Base-by-base conservation (phyloP, 2,113 vertebrate genomes). In the Neodon shergylaensis region DNA sequence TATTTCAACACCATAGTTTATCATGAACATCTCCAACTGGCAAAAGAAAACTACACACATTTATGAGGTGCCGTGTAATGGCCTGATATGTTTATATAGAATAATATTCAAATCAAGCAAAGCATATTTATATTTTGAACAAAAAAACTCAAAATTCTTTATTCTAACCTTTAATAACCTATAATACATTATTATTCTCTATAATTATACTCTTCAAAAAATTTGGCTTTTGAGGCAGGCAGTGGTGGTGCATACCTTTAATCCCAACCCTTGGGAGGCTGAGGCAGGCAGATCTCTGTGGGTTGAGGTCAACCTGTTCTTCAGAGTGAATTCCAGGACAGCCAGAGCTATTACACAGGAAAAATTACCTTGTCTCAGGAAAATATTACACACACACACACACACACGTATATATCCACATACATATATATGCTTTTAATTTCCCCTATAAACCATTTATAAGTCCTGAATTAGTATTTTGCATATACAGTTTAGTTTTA, bases 361-460 rank as follows among this genome's bases (percentile, higher is more conserved):
- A 73, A 73, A 73, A 16, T 16, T 54, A 54, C 19, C 3, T 21
- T 72, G 16, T 72, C 33, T 72, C 36, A 8, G 58, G 58, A 7
- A 58, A 58, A 6, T 58, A n/a, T 54, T 49, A 49, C 49, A 54
- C 52, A 54, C 16, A 58, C 16, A 19, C 54, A 58, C 54, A 58
- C 54, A 58, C 17, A 19, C 16, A 19, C 5, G 19, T 0, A 58
- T 0, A 54, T 1, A 21, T 1, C 2, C 54, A 19, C 54, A 54
- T 16, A 70, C 36, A 17, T 7, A 33, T 17, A 19, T 6, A n/a
- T 72, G 2, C 33, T n/a, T 72, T 72, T 72, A n/a, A 72, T 72
- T 72, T 72, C 70, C 17, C 17, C 70, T n/a, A 73, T 73, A 90
- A 92, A 22, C 7, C 3, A 65, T 22, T 79, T 87, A 83, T 92